Conservation (phyloP, 2,113 vertebrate species). For the Chunga burmeisteri region DNA sequence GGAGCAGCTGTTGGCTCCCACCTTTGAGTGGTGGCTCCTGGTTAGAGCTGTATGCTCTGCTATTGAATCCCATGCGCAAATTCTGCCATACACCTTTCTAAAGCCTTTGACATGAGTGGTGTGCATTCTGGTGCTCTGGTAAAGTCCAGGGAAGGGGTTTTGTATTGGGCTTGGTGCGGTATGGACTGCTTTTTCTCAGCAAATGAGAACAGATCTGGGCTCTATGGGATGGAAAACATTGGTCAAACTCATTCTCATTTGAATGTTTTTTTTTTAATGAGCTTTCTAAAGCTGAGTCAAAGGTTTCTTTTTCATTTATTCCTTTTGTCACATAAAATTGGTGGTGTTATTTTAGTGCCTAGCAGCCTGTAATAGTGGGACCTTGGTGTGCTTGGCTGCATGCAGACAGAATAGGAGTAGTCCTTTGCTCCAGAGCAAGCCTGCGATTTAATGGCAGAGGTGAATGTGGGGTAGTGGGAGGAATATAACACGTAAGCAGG, state of each 20-base stretch:
- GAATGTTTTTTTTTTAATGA: background rate
- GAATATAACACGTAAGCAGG: background rate
- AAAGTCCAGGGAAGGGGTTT: background rate
- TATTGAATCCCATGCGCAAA: background rate
- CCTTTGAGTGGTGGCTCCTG: background rate
- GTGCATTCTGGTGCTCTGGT: background rate
- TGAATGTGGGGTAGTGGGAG: background rate
- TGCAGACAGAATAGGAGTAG: background rate
- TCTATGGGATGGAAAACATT: accelerated
- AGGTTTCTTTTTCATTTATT: background rate
- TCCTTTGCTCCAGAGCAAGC: background rate
- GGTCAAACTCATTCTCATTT: background rate
- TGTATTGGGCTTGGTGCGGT: background rate
- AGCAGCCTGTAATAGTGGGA: background rate
- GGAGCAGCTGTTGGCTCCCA: background rate
- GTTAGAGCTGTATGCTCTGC: background rate
- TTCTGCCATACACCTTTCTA: accelerated
- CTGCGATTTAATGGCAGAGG: accelerated
- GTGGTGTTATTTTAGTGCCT: background rate
- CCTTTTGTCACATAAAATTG: no score
- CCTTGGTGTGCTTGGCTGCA: background rate
- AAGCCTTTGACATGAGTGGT: accelerated
- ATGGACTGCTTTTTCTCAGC: background rate
- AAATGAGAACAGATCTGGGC: background rate
- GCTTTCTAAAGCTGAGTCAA: background rate